Evolutionary conservation across 2,888 invertebrate species (phyloP).

Genomic region (Frankliniella fusca): DNA sequence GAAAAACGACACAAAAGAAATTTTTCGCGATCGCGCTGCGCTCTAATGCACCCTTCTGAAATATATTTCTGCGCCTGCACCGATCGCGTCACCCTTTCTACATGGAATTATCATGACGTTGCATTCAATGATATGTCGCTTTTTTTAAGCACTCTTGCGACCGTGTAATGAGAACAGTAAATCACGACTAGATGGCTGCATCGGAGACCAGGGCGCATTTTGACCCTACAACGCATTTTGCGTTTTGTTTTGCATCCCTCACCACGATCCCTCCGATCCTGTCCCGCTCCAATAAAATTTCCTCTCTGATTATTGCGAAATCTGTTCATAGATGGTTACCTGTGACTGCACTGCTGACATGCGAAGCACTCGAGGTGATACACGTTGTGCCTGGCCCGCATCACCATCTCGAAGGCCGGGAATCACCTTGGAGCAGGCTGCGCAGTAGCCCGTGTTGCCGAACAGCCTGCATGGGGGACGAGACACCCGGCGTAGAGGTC

Average conservation of each 20-base stretch:
- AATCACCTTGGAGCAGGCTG: conserved; percentile 96
- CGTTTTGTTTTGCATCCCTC: not conserved
- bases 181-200: not conserved
- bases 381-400: conserved; percentile 93
- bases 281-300: not conserved
- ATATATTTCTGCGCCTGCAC: not conserved
- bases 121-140: not conserved
- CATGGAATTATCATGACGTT: not conserved
- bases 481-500: not conserved
- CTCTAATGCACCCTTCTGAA: not conserved
- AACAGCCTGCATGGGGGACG: conserved; percentile 67
- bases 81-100: too few relatives aligned
- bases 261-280: not conserved
- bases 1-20: not conserved
- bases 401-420: conserved; percentile 98
- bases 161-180: not conserved
- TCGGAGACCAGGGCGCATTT: too few relatives aligned
- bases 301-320: not conserved
- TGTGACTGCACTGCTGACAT: conserved; percentile 96
- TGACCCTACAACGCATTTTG: too few relatives aligned
- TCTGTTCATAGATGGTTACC: conserved; percentile 56
- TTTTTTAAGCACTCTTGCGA: not conserved
- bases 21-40: too few relatives aligned
- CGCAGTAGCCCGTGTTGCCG: conserved; percentile 92
- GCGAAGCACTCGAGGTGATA: conserved; percentile 98